Percentiles rank a stretch among this genome's conserved stretches.
Evolutionary conservation across 1,140 invertebrate species (phyloP).

Genomic region (Diabrotica undecimpunctata): DNA sequence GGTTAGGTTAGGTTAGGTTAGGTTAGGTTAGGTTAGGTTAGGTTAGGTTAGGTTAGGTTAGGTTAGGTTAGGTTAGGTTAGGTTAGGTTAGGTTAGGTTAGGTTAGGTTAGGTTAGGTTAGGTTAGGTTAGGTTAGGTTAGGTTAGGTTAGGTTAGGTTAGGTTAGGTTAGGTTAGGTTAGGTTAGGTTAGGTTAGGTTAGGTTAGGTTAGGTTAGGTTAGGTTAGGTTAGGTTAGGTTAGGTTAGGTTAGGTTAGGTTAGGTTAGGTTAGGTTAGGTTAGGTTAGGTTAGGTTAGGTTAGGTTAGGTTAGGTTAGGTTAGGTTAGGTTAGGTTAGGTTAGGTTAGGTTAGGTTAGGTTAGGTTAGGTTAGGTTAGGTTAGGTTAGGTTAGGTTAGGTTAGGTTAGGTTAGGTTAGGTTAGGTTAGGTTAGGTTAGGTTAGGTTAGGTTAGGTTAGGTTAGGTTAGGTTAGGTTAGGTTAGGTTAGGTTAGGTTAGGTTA

Average conservation of each 20-base stretch:
- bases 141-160: neutral
- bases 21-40: neutral
- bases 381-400: neutral
- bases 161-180: no score
- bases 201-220: no score
- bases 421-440: constrained; percentile 3
- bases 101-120: constrained; percentile 14
- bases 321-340: constrained; percentile 11
- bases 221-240: no score
- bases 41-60: constrained; percentile 14
- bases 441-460: neutral
- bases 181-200: no score
- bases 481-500: constrained; percentile 14
- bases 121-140: constrained; percentile 11
- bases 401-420: constrained; percentile 4
- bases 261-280: constrained; percentile 10
- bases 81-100: constrained; percentile 9
- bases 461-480: neutral
- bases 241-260: neutral
- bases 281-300: constrained; percentile 7
- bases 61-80: constrained; percentile 7
- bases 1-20: neutral
- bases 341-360: constrained; percentile 14
- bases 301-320: no score
- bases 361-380: neutral